These are phyloP conservation scores for Sarcophaga peregrina DNA, from an alignment of 1,140 invertebrate species.

Conservation along the genomic window DNA sequence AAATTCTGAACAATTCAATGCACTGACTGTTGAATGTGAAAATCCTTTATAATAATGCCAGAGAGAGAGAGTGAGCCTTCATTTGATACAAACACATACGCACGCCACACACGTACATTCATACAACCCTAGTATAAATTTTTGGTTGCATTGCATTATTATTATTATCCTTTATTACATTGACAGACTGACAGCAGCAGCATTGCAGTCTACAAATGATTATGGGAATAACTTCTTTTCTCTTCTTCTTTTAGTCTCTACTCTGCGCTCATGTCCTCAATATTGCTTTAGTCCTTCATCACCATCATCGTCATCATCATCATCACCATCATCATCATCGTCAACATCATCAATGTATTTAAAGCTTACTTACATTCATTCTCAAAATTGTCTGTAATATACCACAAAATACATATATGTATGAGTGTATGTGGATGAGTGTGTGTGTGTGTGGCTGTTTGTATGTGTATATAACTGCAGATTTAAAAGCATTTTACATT, in stretches of 20 bases:
- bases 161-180: slow-evolving; percentile 13
- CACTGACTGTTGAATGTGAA: slow-evolving; percentile 13
- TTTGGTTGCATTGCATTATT: slow-evolving; percentile 19
- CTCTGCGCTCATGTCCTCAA: not conserved
- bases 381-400: too few relatives aligned
- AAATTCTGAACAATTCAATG: slow-evolving; percentile 12
- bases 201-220: slow-evolving; percentile 38
- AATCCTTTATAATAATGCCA: not conserved
- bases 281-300: not conserved
- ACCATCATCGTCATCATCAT: too few relatives aligned
- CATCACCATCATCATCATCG: too few relatives aligned
- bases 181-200: slow-evolving; percentile 38
- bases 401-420: not conserved
- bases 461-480: not conserved
- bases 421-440: not conserved
- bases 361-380: too few relatives aligned
- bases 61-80: too few relatives aligned
- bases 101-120: not conserved
- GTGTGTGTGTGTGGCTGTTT: not conserved
- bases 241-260: not conserved
- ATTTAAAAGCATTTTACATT: slow-evolving; percentile 19
- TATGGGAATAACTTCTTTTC: slow-evolving; percentile 28
- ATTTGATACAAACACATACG: not conserved
- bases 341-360: too few relatives aligned
- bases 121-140: not conserved